Base-by-base conservation (phyloP, 2,113 vertebrate species). In the Silurus glanis region DNA sequence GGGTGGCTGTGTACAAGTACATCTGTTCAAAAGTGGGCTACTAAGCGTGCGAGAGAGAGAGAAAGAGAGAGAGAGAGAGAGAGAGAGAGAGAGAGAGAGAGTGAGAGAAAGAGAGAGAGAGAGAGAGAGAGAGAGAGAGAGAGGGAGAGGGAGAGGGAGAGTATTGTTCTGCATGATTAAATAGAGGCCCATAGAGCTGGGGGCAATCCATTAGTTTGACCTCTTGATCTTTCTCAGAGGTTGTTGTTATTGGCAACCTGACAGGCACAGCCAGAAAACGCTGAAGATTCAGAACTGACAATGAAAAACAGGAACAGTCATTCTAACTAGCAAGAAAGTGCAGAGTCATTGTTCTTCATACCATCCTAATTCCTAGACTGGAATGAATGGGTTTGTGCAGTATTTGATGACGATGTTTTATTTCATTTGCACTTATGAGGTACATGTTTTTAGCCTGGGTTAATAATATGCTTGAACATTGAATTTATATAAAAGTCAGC, bases 101-200 rank as follows among this genome's bases (percentile, higher is more conserved):
- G 75, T 25, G 49, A 53, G 74, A 56, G 7, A 78, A 51, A 78
- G 75, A 25, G 23, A 78, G 75, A 56, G 53, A 51, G 72, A 51
- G 47, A 75, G 47, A 75, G 72, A 75, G 19, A 75, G 72, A 75
- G 67, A 71, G 72, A 51, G 47, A 51, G 72, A 75, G 72, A 71
- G 37, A 37, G 37, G 3, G 37, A 37, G 66, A 37, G 13, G 16
- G 66, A 16, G 25, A 45, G 9, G 90, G 92, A 92, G 91, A 89
- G 87, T 92, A 93, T 91, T 88, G 94, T 97, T 96, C 95, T 93
- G 94, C 95, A 91, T 95, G 95, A 96, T 92, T 96, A 93, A 91
- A 87, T 28, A 91, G 93, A 92, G 93, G 90, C 91, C 88, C 87
- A 89, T 90, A 76, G 92, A 90, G 92, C 90, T 88, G 89, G 86